Conservation (phyloP, 2,888 invertebrate genomes). For the Gastrophysa polygoni region DNA sequence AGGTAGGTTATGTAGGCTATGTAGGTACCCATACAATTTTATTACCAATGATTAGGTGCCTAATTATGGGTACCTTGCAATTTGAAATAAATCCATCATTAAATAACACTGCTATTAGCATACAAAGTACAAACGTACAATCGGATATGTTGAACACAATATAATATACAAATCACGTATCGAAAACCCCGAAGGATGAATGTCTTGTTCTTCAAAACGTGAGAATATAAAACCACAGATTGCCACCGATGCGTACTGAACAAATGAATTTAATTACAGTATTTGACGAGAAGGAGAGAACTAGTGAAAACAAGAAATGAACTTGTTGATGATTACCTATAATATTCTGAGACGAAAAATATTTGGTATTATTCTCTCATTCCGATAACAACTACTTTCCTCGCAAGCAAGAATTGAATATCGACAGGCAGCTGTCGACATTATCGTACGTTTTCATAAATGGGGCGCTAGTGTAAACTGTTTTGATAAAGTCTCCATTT, state of each 20-base stretch:
- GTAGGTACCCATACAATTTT: neutral
- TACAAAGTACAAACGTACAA: neutral
- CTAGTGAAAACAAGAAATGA: too few relatives aligned
- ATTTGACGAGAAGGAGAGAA: neutral
- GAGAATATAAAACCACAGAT: conserved; percentile 14
- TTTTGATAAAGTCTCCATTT: too few relatives aligned
- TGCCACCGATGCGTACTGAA: conserved; percentile 1
- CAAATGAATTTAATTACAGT: conserved; percentile 1
- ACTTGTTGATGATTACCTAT: too few relatives aligned
- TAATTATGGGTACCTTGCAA: neutral
- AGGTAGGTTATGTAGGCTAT: too few relatives aligned
- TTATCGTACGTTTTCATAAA: too few relatives aligned
- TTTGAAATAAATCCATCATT: neutral
- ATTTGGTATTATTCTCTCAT: too few relatives aligned
- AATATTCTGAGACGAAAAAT: too few relatives aligned
- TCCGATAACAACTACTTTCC: too few relatives aligned
- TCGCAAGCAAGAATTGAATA: too few relatives aligned
- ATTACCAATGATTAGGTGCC: neutral
- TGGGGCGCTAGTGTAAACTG: too few relatives aligned
- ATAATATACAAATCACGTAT: neutral
- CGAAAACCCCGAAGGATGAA: neutral
- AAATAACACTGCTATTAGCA: neutral
- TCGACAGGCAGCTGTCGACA: too few relatives aligned
- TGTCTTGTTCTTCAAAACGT: neutral
- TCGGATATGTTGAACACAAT: neutral